Evolutionary conservation across 2,888 invertebrate genomes (phyloP), one percentile per base, ranked within the genome.

Genomic region (Drosophila buzzatii): DNA sequence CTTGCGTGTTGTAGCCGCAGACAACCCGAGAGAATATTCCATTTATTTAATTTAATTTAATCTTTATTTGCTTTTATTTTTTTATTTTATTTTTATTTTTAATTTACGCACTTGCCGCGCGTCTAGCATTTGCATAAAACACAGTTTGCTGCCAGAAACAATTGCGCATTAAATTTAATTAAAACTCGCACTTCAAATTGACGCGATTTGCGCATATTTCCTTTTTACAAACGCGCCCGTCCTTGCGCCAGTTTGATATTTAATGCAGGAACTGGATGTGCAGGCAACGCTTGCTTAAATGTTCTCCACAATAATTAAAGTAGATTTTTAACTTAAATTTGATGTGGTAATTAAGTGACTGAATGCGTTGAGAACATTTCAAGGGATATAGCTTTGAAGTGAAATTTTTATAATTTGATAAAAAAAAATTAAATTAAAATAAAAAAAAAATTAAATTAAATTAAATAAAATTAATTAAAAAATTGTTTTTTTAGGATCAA

Each of bases 141-240:
- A 70, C 76, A 61, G 45, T 79, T 77, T 57, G 49, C 39, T 75
- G 70, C 51, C 66, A 60, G 35, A 67, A 73, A 62, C 69, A 69
- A 71, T 67, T 59, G 67, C 58, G 70, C 67, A 65, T 66, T 72
- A 55, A 69, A 73, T 68, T 79, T 81, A 78, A 77, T 81, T 81
- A 79, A 79, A 80, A 76, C 49, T 65, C 65, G 51, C 69, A 74
- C 66, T 65, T 71, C 68, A 65, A 68, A 72, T 52, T 60, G 55
- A 59, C 47, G 55, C 44, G 12, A n/a, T 27, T 27, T 18, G 33
- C 41, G 44, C 31, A 33, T 45, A 55, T 60, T 44, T 61, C 42
- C 45, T 18, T 20, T 37, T n/a, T 53, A 18, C 16, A 42, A 61
- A 61, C 27, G 49, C 42, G 31, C 33, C 33, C 42, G 31, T 37